phyloP scores from a whole-genome alignment of 2,113 vertebrate species.

The Microcebus tavaratra region DNA sequence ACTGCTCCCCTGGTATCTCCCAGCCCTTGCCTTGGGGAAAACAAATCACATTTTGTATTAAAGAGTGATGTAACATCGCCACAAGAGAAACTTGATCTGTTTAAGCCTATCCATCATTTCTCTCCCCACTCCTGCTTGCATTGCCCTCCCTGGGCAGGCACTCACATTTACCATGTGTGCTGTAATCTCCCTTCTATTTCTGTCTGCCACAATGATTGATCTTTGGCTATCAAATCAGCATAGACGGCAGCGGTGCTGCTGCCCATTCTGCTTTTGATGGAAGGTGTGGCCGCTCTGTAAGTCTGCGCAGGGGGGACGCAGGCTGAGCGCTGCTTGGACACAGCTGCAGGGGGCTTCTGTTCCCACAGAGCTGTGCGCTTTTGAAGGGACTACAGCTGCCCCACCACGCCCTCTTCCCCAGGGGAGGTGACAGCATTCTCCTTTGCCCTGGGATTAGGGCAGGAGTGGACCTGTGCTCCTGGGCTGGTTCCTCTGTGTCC shows the following conservation, averaged over 20 bases:
- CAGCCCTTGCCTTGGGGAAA: slow-evolving; percentile 13
- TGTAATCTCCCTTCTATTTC: slow-evolving; percentile 77
- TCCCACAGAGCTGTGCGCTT: background rate
- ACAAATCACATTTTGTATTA: slow-evolving; percentile 60
- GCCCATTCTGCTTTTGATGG: slow-evolving; percentile 67
- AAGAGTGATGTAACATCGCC: slow-evolving; percentile 54
- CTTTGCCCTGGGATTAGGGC: background rate
- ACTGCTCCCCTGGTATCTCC: background rate
- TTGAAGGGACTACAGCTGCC: background rate
- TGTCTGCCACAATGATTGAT: slow-evolving; percentile 79
- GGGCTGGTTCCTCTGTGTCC: background rate
- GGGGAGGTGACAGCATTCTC: background rate
- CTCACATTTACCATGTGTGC: slow-evolving; percentile 69
- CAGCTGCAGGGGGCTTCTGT: background rate
- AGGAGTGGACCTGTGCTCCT: background rate
- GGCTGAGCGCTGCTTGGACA: background rate
- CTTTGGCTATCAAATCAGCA: slow-evolving; percentile 75
- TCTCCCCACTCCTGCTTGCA: background rate
- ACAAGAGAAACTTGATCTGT: slow-evolving; percentile 73
- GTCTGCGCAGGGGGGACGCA: slow-evolving; percentile 1
- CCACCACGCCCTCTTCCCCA: rapidly evolving
- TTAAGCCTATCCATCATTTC: slow-evolving; percentile 56
- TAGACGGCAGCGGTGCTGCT: slow-evolving; percentile 60
- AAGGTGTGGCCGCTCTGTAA: slow-evolving; percentile 65
- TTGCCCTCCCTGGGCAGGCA: slow-evolving; percentile 37